These are phyloP conservation scores for Lipotes vexillifer DNA, from an alignment of 2,113 vertebrate genomes.

Conservation along the genomic window DNA sequence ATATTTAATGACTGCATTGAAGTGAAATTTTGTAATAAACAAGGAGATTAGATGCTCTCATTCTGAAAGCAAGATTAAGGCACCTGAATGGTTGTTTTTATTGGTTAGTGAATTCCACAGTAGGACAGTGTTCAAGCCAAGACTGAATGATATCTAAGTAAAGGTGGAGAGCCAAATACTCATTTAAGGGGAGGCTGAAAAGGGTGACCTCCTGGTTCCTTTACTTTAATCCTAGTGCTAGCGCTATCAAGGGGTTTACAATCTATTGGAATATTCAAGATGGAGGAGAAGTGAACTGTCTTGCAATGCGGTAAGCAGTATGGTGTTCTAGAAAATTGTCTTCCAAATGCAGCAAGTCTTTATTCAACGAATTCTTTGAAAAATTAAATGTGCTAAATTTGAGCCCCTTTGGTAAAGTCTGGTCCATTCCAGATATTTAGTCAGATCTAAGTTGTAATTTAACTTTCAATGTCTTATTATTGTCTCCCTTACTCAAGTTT, in stretches of 20 bases:
- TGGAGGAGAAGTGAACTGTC: not conserved
- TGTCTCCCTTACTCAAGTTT: not conserved
- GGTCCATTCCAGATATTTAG: not conserved
- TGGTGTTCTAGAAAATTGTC: not conserved
- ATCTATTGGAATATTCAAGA: not conserved
- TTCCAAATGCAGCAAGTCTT: not conserved
- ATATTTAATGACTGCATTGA: not conserved
- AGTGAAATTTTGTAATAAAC: not conserved
- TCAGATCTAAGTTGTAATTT: not conserved
- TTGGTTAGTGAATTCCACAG: not conserved
- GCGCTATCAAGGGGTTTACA: not conserved
- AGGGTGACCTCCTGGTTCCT: not conserved
- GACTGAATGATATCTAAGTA: not conserved
- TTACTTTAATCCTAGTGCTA: not conserved
- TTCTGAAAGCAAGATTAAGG: slow-evolving; percentile 11
- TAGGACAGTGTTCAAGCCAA: not conserved
- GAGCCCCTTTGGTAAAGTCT: not conserved
- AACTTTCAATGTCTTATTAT: not conserved
- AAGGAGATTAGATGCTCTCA: not conserved
- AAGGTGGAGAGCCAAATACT: not conserved
- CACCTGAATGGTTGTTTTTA: not conserved
- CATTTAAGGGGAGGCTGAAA: not conserved
- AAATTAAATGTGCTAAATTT: not conserved
- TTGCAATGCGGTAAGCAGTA: not conserved
- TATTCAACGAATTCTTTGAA: not conserved